Evolutionary conservation across 2,888 invertebrate species (phyloP), one percentile per base, ranked within the genome.

Genomic region (Rotaria magnacalcarata): DNA sequence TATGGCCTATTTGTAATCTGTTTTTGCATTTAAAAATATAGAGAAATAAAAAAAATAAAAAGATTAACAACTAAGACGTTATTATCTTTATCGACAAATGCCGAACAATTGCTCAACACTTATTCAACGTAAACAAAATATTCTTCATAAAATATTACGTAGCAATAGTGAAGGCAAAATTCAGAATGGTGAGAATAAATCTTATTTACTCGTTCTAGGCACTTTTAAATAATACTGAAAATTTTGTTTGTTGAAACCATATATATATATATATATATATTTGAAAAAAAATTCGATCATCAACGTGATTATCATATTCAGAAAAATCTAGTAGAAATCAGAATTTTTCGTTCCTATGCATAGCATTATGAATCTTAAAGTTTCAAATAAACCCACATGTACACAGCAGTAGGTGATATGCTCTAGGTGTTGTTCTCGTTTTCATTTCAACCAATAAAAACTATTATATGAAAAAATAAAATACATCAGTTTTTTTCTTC

Each of bases 161-260:
- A 80, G 80, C 4, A 80, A 80, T n/a, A 47, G 47, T 47, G 80
- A 80, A 8, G 80, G 80, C 8, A 80, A 80, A 80, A n/a, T 80
- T 7, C 80, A 80, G 47, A 34, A 80, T 80, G 80, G 80, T 80
- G 19, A 80, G 80, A 24, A 8, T 80, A 34, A 11, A 67, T 34
- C 14, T 67, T 34, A 27, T 67, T 34, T 67, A 67, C 14, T 34
- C 16, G 2, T 19, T 19, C 11, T 19, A 34, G 7, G 19, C 7
- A 0, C 11, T 67, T 19, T 67, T 34, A 34, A 16, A 67, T 67
- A 27, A 19, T 34, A 67, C 14, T 19, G 16, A 27, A 21, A 34
- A 67, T 34, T 41, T 34, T 34, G 34, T 34, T 67, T 67, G 67
- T 67, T 34, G 24, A 56, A 24, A 10, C 21, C 56, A 6, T 56